A percentile compares a stretch with the other conserved stretches of the same genome.
Evolutionary conservation across 1,140 invertebrate species (phyloP).

Genomic region (Homalodisca vitripennis): DNA sequence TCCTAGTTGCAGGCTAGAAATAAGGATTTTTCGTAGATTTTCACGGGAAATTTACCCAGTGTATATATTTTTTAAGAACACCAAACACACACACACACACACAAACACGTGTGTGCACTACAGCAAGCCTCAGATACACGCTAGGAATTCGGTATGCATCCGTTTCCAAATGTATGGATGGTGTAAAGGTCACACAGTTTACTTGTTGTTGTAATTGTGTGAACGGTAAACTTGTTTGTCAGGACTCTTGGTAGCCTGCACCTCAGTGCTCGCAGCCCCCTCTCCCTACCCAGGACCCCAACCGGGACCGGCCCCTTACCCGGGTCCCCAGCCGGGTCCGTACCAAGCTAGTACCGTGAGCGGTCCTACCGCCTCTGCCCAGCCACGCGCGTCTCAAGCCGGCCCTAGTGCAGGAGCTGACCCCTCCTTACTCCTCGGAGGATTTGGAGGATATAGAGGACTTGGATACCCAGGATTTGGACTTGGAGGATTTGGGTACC

Average conservation of each 20-base stretch:
- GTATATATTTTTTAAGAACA: no score
- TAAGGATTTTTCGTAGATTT: no score
- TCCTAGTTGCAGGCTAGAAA: no score
- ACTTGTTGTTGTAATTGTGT: no score
- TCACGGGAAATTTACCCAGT: no score
- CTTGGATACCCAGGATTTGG: not conserved
- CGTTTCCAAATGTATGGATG: no score
- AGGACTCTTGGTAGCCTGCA: slow-evolving; percentile 8
- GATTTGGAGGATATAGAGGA: not conserved
- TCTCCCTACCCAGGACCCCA: not conserved
- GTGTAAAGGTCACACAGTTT: no score
- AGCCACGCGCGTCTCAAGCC: not conserved
- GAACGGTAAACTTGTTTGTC: no score
- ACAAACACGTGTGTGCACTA: no score
- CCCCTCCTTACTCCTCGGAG: not conserved
- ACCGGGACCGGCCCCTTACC: not conserved
- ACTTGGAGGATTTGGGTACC: not conserved
- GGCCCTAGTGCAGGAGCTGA: not conserved
- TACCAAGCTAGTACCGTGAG: not conserved
- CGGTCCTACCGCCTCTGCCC: not conserved
- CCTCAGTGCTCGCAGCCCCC: not conserved
- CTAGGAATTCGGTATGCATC: no score
- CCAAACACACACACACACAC: no score
- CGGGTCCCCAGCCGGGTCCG: not conserved
- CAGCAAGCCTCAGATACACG: no score